Percentiles rank a stretch among this genome's conserved stretches.
These are phyloP conservation scores for Tenthredo scrophulariae DNA, from an alignment of 2,888 invertebrate species.

Conservation along the genomic window DNA sequence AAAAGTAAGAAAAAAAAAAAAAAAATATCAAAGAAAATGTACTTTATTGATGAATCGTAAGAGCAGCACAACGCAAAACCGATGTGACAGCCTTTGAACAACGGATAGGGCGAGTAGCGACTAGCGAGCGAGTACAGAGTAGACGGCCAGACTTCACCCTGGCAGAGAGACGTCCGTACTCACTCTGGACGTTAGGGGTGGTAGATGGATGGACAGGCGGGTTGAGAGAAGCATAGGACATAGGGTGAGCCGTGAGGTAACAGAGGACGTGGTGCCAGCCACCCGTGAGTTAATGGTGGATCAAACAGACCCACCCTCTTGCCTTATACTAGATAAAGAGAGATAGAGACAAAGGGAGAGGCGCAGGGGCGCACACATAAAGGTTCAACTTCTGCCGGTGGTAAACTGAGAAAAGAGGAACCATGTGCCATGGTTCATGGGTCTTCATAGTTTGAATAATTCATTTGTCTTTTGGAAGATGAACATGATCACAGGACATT, in stretches of 20 bases:
- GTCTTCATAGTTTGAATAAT: not conserved
- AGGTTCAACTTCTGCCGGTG: not conserved
- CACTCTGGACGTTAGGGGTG: conserved; percentile 34
- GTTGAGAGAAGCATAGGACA: conserved; percentile 3
- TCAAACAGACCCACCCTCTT: conserved; percentile 50
- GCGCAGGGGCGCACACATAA: not conserved
- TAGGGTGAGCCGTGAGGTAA: conserved; percentile 10
- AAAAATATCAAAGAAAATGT: not conserved
- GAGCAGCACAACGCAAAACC: not conserved
- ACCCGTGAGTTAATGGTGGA: conserved; percentile 54
- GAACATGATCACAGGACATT: not conserved
- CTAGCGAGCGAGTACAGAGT: conserved; percentile 4
- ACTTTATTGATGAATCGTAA: not conserved
- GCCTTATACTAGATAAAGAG: conserved; percentile 24
- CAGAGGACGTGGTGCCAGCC: conserved; percentile 31
- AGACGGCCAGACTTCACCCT: conserved; percentile 16
- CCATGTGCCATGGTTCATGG: not conserved
- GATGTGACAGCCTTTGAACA: not conserved
- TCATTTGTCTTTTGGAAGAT: not conserved
- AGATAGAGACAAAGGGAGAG: conserved; percentile 18
- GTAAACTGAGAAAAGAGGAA: not conserved
- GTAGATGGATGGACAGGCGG: conserved; percentile 16
- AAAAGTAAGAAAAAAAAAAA: not conserved
- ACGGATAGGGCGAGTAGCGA: not conserved
- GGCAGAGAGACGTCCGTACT: conserved; percentile 23